A percentile compares a stretch with the other conserved stretches of the same genome.
phyloP scores from a whole-genome alignment of 1,140 invertebrate species.

The Drosophila ohnishii region DNA sequence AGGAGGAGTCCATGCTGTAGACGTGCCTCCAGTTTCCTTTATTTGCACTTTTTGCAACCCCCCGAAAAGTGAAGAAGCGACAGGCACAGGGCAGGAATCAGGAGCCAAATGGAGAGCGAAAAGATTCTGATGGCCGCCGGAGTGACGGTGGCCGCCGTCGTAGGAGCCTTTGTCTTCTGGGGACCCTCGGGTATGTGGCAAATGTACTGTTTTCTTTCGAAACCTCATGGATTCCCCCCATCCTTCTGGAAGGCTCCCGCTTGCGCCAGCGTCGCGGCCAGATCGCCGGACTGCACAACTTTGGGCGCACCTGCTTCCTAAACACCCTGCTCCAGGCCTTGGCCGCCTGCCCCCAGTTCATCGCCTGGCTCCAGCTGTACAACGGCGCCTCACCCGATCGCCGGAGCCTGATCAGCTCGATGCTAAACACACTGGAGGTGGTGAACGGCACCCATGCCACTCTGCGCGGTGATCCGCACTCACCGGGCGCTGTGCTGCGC shows the following conservation, averaged over 20 bases:
- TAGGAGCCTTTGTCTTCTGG: constrained; percentile 91
- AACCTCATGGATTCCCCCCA: not conserved
- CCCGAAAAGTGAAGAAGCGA: not conserved
- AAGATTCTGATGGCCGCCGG: constrained; percentile 87
- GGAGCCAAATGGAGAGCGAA: constrained; percentile 75
- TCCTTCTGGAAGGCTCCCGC: constrained; percentile 80
- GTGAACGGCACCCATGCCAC: constrained; percentile 91
- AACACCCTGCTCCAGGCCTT: constrained; percentile 93
- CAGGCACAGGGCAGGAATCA: constrained; percentile 1
- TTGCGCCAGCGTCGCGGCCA: constrained; percentile 86
- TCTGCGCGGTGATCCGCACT: constrained; percentile 86
- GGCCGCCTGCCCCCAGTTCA: constrained; percentile 90
- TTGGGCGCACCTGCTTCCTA: constrained; percentile 93
- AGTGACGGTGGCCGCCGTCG: constrained; percentile 89
- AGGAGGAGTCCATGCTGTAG: constrained; percentile 16
- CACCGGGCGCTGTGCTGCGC: constrained; percentile 90
- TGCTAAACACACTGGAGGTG: constrained; percentile 88
- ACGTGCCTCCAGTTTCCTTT: constrained; percentile 2
- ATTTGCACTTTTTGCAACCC: constrained; percentile 1
- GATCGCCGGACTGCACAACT: constrained; percentile 91
- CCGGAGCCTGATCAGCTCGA: constrained; percentile 86
- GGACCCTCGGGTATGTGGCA: constrained; percentile 85
- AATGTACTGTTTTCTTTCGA: no score
- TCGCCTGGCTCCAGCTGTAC: constrained; percentile 90
- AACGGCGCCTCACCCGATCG: constrained; percentile 83